Base-by-base conservation (phyloP, 2,113 vertebrate genomes). In the Rallus limicola region DNA sequence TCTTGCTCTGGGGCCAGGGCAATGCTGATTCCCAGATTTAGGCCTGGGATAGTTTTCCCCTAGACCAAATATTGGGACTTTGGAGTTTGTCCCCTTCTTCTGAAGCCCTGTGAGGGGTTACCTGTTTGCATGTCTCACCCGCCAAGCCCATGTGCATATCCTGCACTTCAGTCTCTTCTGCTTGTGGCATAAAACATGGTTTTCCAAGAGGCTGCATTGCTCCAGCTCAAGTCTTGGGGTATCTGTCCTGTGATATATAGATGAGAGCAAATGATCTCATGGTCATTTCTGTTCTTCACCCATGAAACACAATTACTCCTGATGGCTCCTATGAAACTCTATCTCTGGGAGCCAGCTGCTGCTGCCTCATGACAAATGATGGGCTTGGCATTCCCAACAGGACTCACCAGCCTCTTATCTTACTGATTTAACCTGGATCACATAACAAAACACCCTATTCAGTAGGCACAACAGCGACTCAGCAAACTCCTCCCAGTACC, bases 121-220 rank as follows among this genome's bases (percentile, higher is more conserved):
- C 46, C n/a, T 60, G 52, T 64, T 55, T 0, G 0, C 10, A 8
- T 1, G 1, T 75, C 79, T n/a, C 59, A 55, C 28, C 5, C 0
- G 46, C 14, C 36, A 11, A 59, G 34, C 62, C 56, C 4, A 40
- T 29, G 15, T 23, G 53, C 14, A 0, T 16, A 2, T 63, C 74
- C 50, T 4, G 0, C 13, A 7, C 56, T 13, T n/a, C 44, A 36
- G 84, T 15, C 75, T 71, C 26, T 76, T 25, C 38, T 36, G 52
- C 63, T 50, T 2, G 0, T 50, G 38, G 16, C 36, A 24, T 33
- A 29, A 59, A n/a, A 38, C 11, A 13, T 0, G 19, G 31, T 28
- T 19, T 65, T 44, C 31, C 36, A 70, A 64, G 23, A 38, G 60
- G 74, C 11, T 59, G 48, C 44, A 64, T 70, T 55, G 8, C 18